Base-by-base conservation (phyloP, 2,113 vertebrate species). In the Pygoscelis adeliae region DNA sequence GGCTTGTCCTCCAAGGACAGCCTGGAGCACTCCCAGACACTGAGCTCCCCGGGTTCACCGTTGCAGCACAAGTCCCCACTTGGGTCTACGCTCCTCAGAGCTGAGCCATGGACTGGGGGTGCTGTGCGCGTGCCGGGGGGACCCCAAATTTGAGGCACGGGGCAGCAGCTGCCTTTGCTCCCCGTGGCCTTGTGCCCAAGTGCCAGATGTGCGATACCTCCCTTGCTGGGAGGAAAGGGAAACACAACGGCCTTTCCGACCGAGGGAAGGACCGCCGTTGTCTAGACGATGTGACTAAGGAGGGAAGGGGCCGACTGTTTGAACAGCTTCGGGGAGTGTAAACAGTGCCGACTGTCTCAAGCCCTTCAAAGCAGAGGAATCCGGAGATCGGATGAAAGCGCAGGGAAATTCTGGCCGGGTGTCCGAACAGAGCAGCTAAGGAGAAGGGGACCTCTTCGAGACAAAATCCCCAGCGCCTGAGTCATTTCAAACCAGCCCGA, bases 271-370 rank as follows among this genome's bases (percentile, higher is more conserved):
- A 63, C 63, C 3, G 46, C 71, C 10, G n/a, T 22, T 78, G 94
- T 97, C 97, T 96, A 97, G 95, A 97, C 89, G 8, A 82, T 38
- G 71, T 89, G 96, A 97, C 93, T 96, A 55, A 96, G 84, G 85
- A 87, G 92, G 93, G 94, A 90, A 96, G 62, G 56, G 61, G 62
- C 63, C 15, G 20, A 66, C 61, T 95, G 84, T 96, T 97, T 97
- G 94, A 85, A 92, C 87, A 96, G 82, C 97, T 96, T 94, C 80
- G 66, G 91, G 66, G 87, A 96, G 76, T 29, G 83, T 95, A 96
- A 97, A 96, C 84, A 97, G 34, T 21, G 70, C 61, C 1, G 53
- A 34, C 84, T 71, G 71, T 87, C 80, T 89, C 87, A 58, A 71
- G 81, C 61, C 32, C 89, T 97, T 95, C 94, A 94, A 95, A 95